Base-by-base conservation (phyloP, 35 echinoderm and acorn worm species). In the Apostichopus japonicus region DNA sequence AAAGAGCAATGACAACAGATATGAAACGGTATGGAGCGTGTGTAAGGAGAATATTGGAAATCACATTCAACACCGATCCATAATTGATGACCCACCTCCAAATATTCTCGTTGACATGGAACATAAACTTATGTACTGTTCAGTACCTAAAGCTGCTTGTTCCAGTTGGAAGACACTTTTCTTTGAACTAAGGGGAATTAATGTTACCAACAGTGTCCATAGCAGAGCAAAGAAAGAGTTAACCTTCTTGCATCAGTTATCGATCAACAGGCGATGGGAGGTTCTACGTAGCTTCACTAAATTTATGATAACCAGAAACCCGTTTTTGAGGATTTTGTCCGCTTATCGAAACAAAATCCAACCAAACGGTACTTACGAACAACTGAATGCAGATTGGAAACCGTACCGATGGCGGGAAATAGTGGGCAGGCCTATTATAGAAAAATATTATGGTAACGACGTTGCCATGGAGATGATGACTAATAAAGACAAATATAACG, bases 271-370 rank as follows among this genome's bases (percentile, higher is more conserved):
- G 11, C 72, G 78, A 25, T 23, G 10, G 15, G 78, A 67, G 55
- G 62, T n/a, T n/a, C 55, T 80, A 1, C 51, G 52, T 15, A 92
- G 79, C 51, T 92, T 65, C 17, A 67, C 78, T 16, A 92, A 92
- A 83, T 92, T 92, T 65, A 92, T 92, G 53, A 24, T 92, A 21
- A 63, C 78, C 6, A 78, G 91, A 80, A 54, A 92, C 70, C 91
- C 91, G 11, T 92, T 92, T 83, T 61, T 16, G 23, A 73, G 91
- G 16, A 8, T 92, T 59, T 51, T 92, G 25, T 92, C 91, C 3
- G 91, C 91, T 5, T 92, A 57, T 81, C 53, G 79, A 23, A 70
- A 92, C 27, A 92, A 92, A 83, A 80, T 92, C 59, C 51, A 81
- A 70, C 56, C 86, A 72, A 89, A 89, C 24, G 86, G 86, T n/a